phyloP scores from a whole-genome alignment of 2,888 invertebrate species.

The Aquatica leii region DNA sequence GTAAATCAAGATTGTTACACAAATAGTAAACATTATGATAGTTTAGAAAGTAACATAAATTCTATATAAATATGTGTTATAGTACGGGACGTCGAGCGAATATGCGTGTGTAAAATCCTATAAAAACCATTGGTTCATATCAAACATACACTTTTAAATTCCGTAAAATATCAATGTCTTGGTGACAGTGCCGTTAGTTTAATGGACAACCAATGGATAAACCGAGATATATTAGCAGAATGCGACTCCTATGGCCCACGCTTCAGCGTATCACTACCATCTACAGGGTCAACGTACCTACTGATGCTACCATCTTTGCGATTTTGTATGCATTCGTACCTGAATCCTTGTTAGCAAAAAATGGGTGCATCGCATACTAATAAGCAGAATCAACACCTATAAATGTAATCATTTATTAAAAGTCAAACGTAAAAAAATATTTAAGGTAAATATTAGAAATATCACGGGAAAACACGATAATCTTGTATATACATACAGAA shows the following conservation, averaged over 20 bases:
- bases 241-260: slow-evolving; percentile 54
- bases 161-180: slow-evolving; percentile 48
- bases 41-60: no score
- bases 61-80: no score
- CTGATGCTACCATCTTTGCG: slow-evolving; percentile 28
- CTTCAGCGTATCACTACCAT: slow-evolving; percentile 54
- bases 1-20: no score
- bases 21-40: no score
- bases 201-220: slow-evolving; percentile 50
- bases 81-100: no score
- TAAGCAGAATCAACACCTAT: slow-evolving; percentile 19
- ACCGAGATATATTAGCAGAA: slow-evolving; percentile 52
- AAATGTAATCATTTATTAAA: background rate
- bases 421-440: background rate
- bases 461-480: slow-evolving; percentile 53
- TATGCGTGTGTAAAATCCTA: slow-evolving; percentile 17
- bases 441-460: slow-evolving; percentile 56
- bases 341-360: slow-evolving; percentile 34
- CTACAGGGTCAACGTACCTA: slow-evolving; percentile 51
- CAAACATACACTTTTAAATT: slow-evolving; percentile 45
- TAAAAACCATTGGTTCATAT: slow-evolving; percentile 24
- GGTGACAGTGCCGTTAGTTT: slow-evolving; percentile 49
- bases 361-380: slow-evolving; percentile 29
- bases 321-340: slow-evolving; percentile 39
- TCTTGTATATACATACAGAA: slow-evolving; percentile 54